Base-by-base conservation (phyloP, 1,140 invertebrate genomes). In the Tetramorium simillimum region DNA sequence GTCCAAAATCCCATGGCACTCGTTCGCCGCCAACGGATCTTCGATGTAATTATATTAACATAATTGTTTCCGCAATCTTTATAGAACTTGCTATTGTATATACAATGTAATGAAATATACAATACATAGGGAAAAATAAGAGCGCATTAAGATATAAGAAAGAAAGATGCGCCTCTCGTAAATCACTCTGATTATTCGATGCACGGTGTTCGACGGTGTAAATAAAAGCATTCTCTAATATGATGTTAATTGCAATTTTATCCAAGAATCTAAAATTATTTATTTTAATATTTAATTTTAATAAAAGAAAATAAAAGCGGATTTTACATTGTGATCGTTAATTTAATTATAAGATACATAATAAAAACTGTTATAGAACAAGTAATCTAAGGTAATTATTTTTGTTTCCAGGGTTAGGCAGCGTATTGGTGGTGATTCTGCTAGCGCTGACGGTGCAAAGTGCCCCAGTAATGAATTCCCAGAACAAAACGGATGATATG, bases 391-490 rank as follows among this genome's bases (percentile, higher is more conserved):
- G 16, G 7, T 16, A 37, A 46, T 40, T 7, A 18, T 87, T 82
- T 86, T 87, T 76, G 77, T 87, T 93, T 93, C 60, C 88, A 95
- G 95, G 94, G 92, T 89, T 95, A 93, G 89, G 90, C 89, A 92
- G 93, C 90, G 91, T 94, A 49, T 76, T 95, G 78, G 88, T 95
- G 78, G 88, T 94, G 80, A 88, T 92, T 69, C 87, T 94, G 75
- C 87, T 94, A 43, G 86, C 92, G 12, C 89, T 94, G n/a, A 89
- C 94, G 78, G 93, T 93, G 37, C 91, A 95, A 75, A 86, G 92
- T 43, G 94, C 94, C 46, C 94, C 95, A n/a, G 87, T 90, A 67
- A 94, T 94, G 93, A 92, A 80, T 21, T 82, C 90, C 62, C 90
- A 94, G 62, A 89, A 89, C 12, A 92, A 87, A 89, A 88, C 92